Conservation (phyloP, 2,113 vertebrate species). For the Cranoglanis bouderius region DNA sequence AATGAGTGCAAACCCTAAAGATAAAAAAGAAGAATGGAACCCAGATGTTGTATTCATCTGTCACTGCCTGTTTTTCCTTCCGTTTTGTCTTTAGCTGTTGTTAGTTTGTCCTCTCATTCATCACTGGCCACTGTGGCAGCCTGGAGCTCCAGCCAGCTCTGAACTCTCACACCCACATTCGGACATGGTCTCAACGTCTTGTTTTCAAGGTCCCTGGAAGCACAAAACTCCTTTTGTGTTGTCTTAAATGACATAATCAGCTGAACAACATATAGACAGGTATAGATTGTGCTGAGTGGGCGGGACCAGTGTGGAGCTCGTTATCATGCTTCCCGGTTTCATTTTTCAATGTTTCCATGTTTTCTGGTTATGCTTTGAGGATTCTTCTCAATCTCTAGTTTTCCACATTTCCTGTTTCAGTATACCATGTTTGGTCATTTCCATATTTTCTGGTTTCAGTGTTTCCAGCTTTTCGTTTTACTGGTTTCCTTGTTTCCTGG, state of each 20-base stretch:
- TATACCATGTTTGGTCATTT: no score
- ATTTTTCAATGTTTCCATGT: background rate
- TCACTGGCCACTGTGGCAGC: constrained; percentile 28
- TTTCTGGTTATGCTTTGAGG: background rate
- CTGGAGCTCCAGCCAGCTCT: background rate
- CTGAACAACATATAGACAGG: background rate
- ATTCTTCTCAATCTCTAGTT: background rate
- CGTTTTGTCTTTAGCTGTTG: constrained; percentile 1
- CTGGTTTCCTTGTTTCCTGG: background rate
- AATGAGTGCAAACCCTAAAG: constrained; percentile 35
- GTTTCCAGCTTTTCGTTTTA: background rate
- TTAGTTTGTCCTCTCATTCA: constrained; percentile 33
- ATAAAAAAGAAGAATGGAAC: constrained; percentile 42
- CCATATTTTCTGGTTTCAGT: no score
- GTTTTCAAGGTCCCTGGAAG: background rate
- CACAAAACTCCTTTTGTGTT: background rate
- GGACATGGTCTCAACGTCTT: background rate
- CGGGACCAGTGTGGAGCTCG: background rate
- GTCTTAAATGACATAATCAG: background rate
- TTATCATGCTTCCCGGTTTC: background rate
- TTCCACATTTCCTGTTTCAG: background rate
- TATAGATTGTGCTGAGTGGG: background rate
- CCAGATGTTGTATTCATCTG: constrained; percentile 39
- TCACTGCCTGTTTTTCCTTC: background rate
- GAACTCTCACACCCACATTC: background rate